phyloP scores from a whole-genome alignment of 1,140 invertebrate species.

The Heliconius congener region DNA sequence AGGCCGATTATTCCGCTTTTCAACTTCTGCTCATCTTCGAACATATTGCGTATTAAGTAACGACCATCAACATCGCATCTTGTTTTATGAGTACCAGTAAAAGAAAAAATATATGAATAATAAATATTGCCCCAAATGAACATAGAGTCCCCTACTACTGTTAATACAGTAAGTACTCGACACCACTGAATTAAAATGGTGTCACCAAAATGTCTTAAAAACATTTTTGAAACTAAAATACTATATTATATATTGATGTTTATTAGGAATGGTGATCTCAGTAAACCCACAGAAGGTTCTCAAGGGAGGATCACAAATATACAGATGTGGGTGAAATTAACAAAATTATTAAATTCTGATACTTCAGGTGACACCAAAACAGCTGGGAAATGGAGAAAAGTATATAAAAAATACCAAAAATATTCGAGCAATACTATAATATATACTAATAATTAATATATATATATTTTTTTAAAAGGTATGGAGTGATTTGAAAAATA shows the following conservation, averaged over 20 bases:
- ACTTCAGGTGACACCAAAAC: constrained; percentile 25
- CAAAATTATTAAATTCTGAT: constrained; percentile 23
- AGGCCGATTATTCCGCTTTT: neutral
- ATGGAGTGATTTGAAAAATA: constrained; percentile 38
- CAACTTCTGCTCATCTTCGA: neutral
- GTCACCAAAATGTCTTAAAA: neutral
- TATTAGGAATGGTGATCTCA: constrained; percentile 27
- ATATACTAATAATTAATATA: neutral
- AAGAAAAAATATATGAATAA: neutral
- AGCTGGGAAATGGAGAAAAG: constrained; percentile 27
- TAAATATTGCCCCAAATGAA: neutral
- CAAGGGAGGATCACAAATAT: constrained; percentile 14
- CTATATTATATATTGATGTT: neutral
- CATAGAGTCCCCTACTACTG: neutral
- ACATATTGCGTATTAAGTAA: neutral
- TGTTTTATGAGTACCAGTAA: neutral
- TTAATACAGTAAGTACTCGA: neutral
- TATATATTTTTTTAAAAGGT: constrained; percentile 13
- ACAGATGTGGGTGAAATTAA: constrained; percentile 19
- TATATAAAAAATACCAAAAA: neutral
- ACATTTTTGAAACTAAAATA: neutral
- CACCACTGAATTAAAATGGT: neutral
- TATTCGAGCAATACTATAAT: neutral
- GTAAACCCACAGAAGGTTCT: constrained; percentile 20
- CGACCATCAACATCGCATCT: neutral